Evolutionary conservation across 2,888 invertebrate species (phyloP).

Genomic region (Podotricha telesiphe): DNA sequence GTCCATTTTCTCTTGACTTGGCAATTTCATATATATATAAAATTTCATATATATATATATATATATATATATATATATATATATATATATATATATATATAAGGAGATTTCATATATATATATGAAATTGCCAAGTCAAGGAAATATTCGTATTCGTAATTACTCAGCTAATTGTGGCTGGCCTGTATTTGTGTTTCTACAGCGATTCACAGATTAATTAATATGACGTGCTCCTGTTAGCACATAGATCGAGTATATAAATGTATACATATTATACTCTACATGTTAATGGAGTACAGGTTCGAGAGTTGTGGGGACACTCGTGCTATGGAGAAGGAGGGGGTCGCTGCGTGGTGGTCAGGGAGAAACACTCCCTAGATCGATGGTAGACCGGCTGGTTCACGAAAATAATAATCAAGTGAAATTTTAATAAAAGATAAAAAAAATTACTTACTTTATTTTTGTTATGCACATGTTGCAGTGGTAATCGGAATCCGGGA

Average conservation of each 20-base stretch:
- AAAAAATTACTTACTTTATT: slow-evolving; percentile 88
- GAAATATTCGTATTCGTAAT: neutral
- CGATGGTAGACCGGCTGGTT: neutral
- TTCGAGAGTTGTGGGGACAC: slow-evolving; percentile 4
- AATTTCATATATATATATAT: no score
- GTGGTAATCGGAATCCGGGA: slow-evolving; percentile 96
- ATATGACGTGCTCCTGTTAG: neutral
- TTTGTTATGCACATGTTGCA: slow-evolving; percentile 94
- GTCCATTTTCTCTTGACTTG: no score
- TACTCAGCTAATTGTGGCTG: no score
- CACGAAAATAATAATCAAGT: neutral
- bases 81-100: no score
- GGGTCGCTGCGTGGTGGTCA: neutral
- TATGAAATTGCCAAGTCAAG: neutral
- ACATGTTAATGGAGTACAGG: neutral
- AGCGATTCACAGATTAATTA: neutral
- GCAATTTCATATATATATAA: no score
- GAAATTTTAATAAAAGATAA: neutral
- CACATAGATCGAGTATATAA: neutral
- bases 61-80: no score
- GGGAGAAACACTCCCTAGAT: neutral
- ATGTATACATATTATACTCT: neutral
- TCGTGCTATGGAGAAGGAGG: neutral
- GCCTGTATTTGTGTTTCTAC: no score
- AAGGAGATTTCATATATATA: neutral